Conservation (phyloP, 2,888 invertebrate species). For the Pristionchus exspectatus region DNA sequence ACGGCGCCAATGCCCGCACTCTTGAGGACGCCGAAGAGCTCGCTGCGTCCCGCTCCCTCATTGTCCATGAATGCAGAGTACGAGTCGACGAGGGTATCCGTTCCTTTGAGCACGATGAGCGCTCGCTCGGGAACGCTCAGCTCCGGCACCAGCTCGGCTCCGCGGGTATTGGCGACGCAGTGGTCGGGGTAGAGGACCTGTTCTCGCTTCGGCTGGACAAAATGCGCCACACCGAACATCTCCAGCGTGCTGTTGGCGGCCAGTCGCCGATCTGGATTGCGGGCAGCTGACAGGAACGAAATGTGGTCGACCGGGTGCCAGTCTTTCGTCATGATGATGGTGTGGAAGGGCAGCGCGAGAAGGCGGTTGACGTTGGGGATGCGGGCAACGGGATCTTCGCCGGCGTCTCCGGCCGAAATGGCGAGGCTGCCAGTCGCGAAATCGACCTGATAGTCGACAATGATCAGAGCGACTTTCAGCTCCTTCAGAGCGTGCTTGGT, state of each 20-base stretch:
- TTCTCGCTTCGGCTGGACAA: constrained; percentile 3
- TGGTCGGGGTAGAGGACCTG: constrained; percentile 50
- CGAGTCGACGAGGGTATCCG: constrained; percentile 93
- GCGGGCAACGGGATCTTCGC: neutral
- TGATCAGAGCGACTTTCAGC: constrained; percentile 5
- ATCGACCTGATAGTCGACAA: constrained; percentile 43
- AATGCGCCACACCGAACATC: neutral
- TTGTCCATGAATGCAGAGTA: constrained; percentile 99
- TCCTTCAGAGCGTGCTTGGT: constrained; percentile 22
- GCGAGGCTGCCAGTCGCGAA: neutral
- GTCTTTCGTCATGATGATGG: constrained; percentile 26
- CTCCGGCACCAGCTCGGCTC: constrained; percentile 22
- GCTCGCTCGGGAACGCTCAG: neutral
- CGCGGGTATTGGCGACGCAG: neutral
- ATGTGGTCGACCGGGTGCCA: constrained; percentile 52
- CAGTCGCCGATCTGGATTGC: neutral
- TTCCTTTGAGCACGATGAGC: constrained; percentile 82
- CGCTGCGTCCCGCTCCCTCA: constrained; percentile 87
- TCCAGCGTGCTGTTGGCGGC: neutral
- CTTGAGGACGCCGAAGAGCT: constrained; percentile 88
- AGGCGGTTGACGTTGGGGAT: neutral
- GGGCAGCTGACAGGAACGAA: constrained; percentile 7
- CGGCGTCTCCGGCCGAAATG: constrained; percentile 34
- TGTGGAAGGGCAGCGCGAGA: neutral
- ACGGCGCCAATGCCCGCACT: constrained; percentile 90